Percentiles rank a stretch among this genome's conserved stretches.
phyloP scores from a whole-genome alignment of 2,797 vertebrate species.

The Melanotaenia pygmaea region DNA sequence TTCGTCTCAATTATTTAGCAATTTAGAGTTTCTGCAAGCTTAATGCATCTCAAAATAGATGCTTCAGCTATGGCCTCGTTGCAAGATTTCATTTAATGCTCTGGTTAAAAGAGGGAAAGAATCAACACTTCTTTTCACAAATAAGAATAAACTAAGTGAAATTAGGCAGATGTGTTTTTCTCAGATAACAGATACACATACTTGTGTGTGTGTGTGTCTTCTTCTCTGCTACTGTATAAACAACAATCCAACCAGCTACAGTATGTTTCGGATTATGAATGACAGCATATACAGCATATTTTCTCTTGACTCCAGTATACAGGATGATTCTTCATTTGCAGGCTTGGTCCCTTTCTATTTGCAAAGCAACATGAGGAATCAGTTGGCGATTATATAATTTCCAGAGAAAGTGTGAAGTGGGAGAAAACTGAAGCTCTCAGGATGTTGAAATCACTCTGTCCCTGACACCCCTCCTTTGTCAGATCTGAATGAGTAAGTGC shows the following conservation, averaged over 20 bases:
- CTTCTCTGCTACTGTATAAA: neutral
- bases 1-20: constrained; percentile 79
- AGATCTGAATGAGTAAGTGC: constrained; percentile 46
- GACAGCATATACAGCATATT: neutral
- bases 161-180: neutral
- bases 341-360: neutral
- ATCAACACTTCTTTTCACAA: constrained; percentile 14
- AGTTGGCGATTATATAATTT: constrained; percentile 38
- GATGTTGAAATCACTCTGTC: constrained; percentile 45
- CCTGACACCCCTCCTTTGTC: constrained; percentile 44
- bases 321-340: neutral
- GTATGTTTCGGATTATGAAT: neutral
- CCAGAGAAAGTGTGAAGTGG: constrained; percentile 31
- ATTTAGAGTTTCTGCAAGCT: constrained; percentile 61
- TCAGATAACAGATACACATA: neutral
- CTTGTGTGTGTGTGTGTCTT: no score
- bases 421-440: constrained; percentile 18
- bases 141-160: neutral
- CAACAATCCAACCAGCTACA: neutral
- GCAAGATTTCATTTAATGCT: constrained; percentile 60
- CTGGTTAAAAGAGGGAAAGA: constrained; percentile 25
- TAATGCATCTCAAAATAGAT: constrained; percentile 80
- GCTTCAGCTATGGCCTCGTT: constrained; percentile 68
- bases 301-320: neutral
- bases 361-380: constrained; percentile 17